Evolutionary conservation across 2,113 vertebrate species (phyloP).

Genomic region (Atrichornis clamosus): DNA sequence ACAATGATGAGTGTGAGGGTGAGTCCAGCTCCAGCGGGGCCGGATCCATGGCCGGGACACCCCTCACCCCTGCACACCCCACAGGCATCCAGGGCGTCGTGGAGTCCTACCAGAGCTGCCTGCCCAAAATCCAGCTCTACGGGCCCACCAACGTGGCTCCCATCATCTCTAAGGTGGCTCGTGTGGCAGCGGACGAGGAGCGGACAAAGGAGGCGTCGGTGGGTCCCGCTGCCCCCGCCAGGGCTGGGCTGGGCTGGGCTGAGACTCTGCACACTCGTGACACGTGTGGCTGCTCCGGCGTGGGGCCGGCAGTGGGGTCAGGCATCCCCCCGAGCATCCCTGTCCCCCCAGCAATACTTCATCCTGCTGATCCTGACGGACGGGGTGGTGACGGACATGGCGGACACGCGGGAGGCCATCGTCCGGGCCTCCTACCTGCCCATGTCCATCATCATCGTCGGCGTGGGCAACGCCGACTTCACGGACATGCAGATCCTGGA

Average conservation of each 20-base stretch:
- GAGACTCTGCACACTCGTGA: rapidly evolving
- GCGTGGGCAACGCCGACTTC: slow-evolving; percentile 94
- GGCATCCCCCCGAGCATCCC: background rate
- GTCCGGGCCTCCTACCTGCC: slow-evolving; percentile 91
- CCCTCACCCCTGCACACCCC: background rate
- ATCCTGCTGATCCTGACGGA: slow-evolving; percentile 95
- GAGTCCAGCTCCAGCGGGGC: background rate
- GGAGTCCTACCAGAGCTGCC: slow-evolving; percentile 93
- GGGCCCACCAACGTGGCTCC: slow-evolving; percentile 95
- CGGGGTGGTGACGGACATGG: slow-evolving; percentile 93
- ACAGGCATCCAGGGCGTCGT: slow-evolving; percentile 92
- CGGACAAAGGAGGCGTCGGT: slow-evolving; percentile 89
- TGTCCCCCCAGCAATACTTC: slow-evolving; percentile 83
- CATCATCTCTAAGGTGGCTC: slow-evolving; percentile 91
- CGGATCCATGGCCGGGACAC: rapidly evolving
- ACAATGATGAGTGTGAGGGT: slow-evolving; percentile 95
- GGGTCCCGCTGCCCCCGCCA: background rate
- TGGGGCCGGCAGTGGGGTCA: rapidly evolving
- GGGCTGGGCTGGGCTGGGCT: background rate
- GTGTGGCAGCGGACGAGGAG: slow-evolving; percentile 82
- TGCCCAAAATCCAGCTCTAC: slow-evolving; percentile 94
- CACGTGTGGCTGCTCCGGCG: rapidly evolving
- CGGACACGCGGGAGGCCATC: slow-evolving; percentile 91
- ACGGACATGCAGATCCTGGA: slow-evolving; percentile 96
- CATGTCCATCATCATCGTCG: slow-evolving; percentile 94